Conservation (phyloP, 2,113 vertebrate species). For the Erythrocebus patas region DNA sequence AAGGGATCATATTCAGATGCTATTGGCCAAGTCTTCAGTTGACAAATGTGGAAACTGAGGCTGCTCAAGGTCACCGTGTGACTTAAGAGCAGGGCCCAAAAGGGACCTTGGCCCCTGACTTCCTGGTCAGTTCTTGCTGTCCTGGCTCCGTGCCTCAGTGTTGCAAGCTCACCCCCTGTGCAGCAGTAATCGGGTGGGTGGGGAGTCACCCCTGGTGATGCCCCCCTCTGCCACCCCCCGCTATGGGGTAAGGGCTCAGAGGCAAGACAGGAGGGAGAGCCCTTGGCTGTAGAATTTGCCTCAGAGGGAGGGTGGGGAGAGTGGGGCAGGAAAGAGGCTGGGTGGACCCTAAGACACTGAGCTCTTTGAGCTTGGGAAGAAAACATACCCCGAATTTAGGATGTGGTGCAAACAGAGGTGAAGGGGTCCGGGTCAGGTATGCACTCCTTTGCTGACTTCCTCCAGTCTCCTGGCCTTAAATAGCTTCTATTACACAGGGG, state of each 20-base stretch:
- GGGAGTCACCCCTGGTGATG: accelerated
- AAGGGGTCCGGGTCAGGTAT: neutral
- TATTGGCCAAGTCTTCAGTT: neutral
- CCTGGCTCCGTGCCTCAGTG: neutral
- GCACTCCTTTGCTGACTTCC: neutral
- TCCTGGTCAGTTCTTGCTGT: accelerated
- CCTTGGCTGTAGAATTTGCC: neutral
- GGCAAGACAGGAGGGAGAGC: neutral
- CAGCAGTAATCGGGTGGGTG: neutral
- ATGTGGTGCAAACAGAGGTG: neutral
- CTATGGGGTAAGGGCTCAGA: neutral
- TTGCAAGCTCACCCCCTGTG: accelerated
- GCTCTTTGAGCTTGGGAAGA: neutral
- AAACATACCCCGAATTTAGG: neutral
- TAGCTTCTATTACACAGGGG: neutral
- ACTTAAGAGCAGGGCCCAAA: accelerated
- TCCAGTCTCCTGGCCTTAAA: neutral
- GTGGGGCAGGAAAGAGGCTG: neutral
- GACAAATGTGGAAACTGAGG: neutral
- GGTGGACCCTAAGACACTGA: neutral
- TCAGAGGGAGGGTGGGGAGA: neutral
- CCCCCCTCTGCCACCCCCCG: no score
- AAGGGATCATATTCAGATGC: neutral
- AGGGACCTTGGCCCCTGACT: neutral
- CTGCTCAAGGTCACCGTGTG: neutral